These are phyloP conservation scores for Eurytoma californica DNA, from an alignment of 2,888 invertebrate genomes.

Conservation along the genomic window DNA sequence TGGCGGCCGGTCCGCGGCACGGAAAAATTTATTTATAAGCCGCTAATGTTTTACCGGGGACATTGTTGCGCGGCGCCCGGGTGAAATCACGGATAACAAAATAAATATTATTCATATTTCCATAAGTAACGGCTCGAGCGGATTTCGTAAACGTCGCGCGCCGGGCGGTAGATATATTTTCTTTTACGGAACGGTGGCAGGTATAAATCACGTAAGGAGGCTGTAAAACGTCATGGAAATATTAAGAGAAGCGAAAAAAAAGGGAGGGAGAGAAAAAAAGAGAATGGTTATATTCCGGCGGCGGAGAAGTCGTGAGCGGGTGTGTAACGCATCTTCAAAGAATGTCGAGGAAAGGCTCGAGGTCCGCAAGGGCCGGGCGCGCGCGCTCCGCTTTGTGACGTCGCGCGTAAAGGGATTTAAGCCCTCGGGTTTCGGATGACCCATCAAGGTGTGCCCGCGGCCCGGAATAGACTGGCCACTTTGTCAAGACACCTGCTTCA, in stretches of 20 bases:
- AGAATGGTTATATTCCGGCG: constrained; percentile 35
- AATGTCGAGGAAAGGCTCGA: constrained; percentile 32
- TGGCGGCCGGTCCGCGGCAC: constrained; percentile 6
- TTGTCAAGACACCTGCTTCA: constrained; percentile 15
- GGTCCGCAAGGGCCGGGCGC: constrained; percentile 7
- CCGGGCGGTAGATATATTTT: constrained; percentile 41
- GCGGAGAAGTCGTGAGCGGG: constrained; percentile 14
- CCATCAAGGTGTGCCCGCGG: constrained; percentile 16
- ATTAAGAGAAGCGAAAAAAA: constrained; percentile 44
- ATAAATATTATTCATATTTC: constrained; percentile 36
- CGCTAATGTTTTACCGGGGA: not conserved
- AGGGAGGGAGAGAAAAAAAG: not conserved
- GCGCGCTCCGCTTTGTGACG: constrained; percentile 67
- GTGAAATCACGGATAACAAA: constrained; percentile 19
- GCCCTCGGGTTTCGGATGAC: constrained; percentile 33
- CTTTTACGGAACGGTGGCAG: constrained; percentile 52
- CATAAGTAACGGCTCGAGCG: constrained; percentile 27
- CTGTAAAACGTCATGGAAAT: constrained; percentile 52
- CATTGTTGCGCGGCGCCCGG: not conserved
- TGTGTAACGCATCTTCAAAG: constrained; percentile 46
- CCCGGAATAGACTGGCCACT: constrained; percentile 8
- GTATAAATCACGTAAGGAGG: constrained; percentile 53
- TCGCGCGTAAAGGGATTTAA: constrained; percentile 67
- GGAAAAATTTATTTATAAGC: constrained; percentile 28
- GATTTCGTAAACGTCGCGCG: constrained; percentile 15